Base-by-base conservation (phyloP, 2,888 invertebrate genomes). In the Willowsia nigromaculata region DNA sequence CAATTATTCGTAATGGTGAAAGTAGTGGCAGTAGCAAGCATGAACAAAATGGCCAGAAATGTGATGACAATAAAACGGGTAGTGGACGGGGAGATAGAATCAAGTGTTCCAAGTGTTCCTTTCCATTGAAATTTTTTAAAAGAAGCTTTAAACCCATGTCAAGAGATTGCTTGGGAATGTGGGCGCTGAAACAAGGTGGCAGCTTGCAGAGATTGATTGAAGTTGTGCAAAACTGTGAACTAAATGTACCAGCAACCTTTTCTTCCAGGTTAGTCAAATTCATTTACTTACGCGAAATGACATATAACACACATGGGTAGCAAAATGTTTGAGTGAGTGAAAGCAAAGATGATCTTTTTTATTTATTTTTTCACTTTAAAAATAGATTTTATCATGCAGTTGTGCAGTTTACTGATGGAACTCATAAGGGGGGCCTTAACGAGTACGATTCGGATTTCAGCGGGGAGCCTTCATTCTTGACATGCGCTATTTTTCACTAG, bases 91-190 rank as follows among this genome's bases (percentile, higher is more conserved):
- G 11, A 47, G 62, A 33, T 9, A 65, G 47, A 18, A n/a, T 18
- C 11, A 50, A 40, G 40, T 89, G 91, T 50, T n/a, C 11, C 1
- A 59, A 37, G n/a, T 92, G 92, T 76, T 81, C 81, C 2, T 33
- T 18, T 6, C 15, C 62, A 7, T 50, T 92, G 13, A 53, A 74
- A 15, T 30, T 33, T 53, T 78, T 83, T 18, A 43, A 68, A n/a
- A 62, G 74, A 33, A 80, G 76, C 56, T 90, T 89, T 43, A 85
- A 86, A 33, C 83, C 87, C 0, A 81, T 92, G 37, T 86, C 91
- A 0, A 68, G 89, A 71, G 91, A 92, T 47, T 91, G 91, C 27
- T 25, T 92, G 13, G 91, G 90, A 1, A 18, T 92, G n/a, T 92
- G 91, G 91, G 90, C 91, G 30, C 43, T 89, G 30, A 88, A 86